These are phyloP conservation scores for Simalia tracyae DNA, from an alignment of 2,797 vertebrate genomes.

Conservation along the genomic window DNA sequence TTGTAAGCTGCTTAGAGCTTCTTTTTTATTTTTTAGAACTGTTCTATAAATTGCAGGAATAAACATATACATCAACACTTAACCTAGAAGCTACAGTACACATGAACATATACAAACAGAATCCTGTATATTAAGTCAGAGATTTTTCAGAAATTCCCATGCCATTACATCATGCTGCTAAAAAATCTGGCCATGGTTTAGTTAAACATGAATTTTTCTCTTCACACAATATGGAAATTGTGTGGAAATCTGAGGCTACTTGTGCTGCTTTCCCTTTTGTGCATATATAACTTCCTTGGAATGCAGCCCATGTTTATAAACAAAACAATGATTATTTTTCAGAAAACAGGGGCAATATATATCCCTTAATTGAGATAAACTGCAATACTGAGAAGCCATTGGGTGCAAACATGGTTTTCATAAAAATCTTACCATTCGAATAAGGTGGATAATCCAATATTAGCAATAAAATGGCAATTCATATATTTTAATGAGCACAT, in stretches of 20 bases:
- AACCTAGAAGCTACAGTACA: no score
- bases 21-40: no score
- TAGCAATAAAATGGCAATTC: constrained; percentile 14
- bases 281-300: neutral
- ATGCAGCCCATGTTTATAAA: neutral
- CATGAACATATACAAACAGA: neutral
- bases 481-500: constrained; percentile 10
- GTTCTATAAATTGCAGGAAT: no score
- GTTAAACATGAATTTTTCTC: neutral
- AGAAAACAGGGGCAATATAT: constrained; percentile 16
- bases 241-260: neutral
- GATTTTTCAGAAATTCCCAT: neutral
- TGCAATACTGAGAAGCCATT: neutral
- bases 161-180: neutral
- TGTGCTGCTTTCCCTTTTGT: neutral
- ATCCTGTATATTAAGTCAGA: neutral
- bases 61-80: no score
- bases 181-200: neutral
- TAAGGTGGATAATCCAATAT: neutral
- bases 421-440: constrained; percentile 1
- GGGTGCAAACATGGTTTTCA: neutral
- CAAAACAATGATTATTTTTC: constrained; percentile 1
- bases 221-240: neutral
- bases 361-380: neutral
- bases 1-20: no score